Evolutionary conservation across 1,140 invertebrate genomes (phyloP), one percentile per base, ranked within the genome.

Genomic region (Hyles euphorbiae): DNA sequence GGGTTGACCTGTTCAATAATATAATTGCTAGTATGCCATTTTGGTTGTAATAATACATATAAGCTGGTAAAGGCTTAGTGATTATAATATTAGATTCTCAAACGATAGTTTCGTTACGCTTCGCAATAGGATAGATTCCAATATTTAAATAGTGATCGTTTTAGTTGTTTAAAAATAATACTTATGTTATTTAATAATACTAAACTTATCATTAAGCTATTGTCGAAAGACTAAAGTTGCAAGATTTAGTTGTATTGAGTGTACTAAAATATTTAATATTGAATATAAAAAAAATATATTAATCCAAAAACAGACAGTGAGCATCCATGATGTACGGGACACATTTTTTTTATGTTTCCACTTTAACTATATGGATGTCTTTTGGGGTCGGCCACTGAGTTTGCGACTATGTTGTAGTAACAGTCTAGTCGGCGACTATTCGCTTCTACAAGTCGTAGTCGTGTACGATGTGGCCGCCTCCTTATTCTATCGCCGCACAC

Each of bases 71-170:
- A 81, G 70, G 75, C 75, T 76, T 80, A 82, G 78, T 85, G 80
- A 83, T 85, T 77, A 65, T 77, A 63, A 68, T 76, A 49, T 58
- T 67, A 80, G 72, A 80, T 83, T 83, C 77, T 81, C 75, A 78
- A 72, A 78, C 57, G 58, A 71, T 76, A 79, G 74, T 74, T 73
- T 78, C 66, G 66, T 74, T 80, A 80, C 75, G 78, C 75, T 83
- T 82, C 64, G 67, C 69, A 69, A 68, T 77, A 78, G 67, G 47
- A 61, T 78, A 76, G 65, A 65, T 68, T 67, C 57, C 64, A 66
- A 73, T 77, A 76, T 77, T 69, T 74, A 67, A 62, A 33, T 76
- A 73, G 61, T 60, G 52, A 76, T 68, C 46, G 51, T 70, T 74
- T 76, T 76, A 76, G 75, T 74, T 78, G 70, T 76, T 68, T 58